These are phyloP conservation scores for Melanchra persicariae DNA, from an alignment of 2,888 invertebrate genomes.

Conservation along the genomic window DNA sequence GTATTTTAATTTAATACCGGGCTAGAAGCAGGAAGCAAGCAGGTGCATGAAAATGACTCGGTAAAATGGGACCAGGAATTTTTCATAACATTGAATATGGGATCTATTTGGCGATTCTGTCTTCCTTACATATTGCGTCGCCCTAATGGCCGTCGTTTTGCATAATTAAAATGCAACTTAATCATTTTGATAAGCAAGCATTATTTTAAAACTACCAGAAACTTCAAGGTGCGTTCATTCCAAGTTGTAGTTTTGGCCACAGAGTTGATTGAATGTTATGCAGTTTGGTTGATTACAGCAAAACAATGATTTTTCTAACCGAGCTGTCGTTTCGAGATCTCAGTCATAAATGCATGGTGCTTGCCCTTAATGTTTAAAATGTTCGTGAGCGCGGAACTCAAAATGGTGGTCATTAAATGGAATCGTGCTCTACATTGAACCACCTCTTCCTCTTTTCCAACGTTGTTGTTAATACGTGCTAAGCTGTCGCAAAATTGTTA, in stretches of 20 bases:
- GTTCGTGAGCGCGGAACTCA: constrained; percentile 73
- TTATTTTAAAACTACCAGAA: background rate
- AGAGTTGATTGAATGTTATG: constrained; percentile 5
- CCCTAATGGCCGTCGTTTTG: constrained; percentile 25
- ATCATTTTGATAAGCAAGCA: background rate
- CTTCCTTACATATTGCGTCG: constrained; percentile 48
- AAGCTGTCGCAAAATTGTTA: constrained; percentile 1
- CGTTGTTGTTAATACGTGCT: constrained; percentile 53
- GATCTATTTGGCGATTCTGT: constrained; percentile 52
- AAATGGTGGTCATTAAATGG: constrained; percentile 76
- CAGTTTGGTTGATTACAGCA: constrained; percentile 22
- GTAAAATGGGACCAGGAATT: constrained; percentile 55
- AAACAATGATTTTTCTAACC: constrained; percentile 25
- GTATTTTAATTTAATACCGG: constrained; percentile 40
- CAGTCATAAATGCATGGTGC: constrained; percentile 71
- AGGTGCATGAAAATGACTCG: constrained; percentile 58
- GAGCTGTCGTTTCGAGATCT: constrained; percentile 48
- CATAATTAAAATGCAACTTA: background rate
- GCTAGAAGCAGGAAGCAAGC: constrained; percentile 33
- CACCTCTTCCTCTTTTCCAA: constrained; percentile 65
- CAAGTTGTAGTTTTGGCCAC: background rate
- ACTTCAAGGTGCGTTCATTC: background rate
- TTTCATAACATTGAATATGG: constrained; percentile 62
- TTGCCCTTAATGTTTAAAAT: constrained; percentile 70
- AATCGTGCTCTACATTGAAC: constrained; percentile 75